Conservation (phyloP, 1,140 invertebrate species). For the Apis cerana region DNA sequence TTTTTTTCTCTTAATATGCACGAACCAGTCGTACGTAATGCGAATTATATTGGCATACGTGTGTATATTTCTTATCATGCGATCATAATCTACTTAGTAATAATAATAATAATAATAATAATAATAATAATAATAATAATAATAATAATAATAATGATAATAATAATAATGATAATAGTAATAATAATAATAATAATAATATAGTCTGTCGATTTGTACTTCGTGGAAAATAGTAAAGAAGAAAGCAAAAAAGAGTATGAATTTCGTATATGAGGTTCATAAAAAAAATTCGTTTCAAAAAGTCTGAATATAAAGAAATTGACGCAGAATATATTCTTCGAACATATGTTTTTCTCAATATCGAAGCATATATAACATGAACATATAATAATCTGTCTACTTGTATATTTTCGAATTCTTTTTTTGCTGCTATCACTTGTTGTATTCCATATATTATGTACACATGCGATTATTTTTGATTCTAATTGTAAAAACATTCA, state of each 20-base stretch:
- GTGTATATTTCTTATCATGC: not conserved
- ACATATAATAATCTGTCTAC: not conserved
- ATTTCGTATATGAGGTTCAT: not conserved
- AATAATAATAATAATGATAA: not conserved
- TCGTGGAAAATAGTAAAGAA: constrained; percentile 22
- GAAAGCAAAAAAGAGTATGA: constrained; percentile 8
- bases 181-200: not conserved
- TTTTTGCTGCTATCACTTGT: not conserved
- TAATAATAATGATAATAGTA: not conserved
- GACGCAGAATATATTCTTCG: no score
- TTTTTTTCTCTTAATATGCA: not conserved
- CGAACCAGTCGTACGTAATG: constrained; percentile 19
- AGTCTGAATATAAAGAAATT: not conserved
- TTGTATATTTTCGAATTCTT: not conserved
- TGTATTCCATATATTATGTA: not conserved
- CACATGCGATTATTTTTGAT: not conserved
- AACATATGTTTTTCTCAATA: not conserved
- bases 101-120: not conserved
- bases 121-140: not conserved
- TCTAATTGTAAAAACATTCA: not conserved
- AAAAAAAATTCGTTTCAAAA: constrained; percentile 15
- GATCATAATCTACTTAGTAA: not conserved
- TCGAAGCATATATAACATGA: not conserved
- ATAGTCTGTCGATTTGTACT: constrained; percentile 13
- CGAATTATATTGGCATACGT: not conserved